Conservation (phyloP, 2,113 vertebrate species). For the Vireo altiloquus region DNA sequence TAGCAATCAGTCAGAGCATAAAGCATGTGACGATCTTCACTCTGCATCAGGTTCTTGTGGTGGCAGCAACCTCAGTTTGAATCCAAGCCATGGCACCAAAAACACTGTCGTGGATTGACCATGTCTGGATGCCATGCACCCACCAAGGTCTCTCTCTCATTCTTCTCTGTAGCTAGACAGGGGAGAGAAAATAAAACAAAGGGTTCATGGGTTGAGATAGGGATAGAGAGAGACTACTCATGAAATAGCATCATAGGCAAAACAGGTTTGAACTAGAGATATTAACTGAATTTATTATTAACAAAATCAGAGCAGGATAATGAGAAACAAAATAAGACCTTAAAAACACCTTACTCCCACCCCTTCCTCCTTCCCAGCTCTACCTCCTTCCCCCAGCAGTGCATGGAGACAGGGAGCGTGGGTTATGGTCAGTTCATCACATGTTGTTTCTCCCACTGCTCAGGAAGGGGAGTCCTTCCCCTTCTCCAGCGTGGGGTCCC, state of each 20-base stretch:
- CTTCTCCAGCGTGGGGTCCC: neutral
- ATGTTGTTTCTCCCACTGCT: neutral
- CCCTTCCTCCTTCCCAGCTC: neutral
- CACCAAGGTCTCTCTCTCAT: neutral
- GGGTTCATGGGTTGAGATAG: neutral
- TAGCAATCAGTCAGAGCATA: neutral
- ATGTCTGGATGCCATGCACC: neutral
- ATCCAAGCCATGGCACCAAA: neutral
- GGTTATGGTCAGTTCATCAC: neutral
- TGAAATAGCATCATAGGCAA: neutral
- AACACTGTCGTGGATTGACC: neutral
- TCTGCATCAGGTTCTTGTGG: neutral
- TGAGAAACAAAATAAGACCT: neutral
- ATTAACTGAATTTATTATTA: neutral
- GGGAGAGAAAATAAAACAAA: neutral
- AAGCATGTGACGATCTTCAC: neutral
- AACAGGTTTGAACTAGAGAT: neutral
- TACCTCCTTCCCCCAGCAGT: neutral
- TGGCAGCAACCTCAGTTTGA: neutral
- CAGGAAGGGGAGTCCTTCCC: too few species aligned
- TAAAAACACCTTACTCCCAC: neutral
- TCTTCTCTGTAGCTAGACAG: neutral
- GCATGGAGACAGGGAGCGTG: neutral
- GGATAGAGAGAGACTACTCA: neutral
- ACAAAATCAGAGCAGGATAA: neutral